A percentile compares a stretch with the other conserved stretches of the same genome.
phyloP scores from a whole-genome alignment of 2,888 invertebrate genomes.

The Mesochorus sp. region DNA sequence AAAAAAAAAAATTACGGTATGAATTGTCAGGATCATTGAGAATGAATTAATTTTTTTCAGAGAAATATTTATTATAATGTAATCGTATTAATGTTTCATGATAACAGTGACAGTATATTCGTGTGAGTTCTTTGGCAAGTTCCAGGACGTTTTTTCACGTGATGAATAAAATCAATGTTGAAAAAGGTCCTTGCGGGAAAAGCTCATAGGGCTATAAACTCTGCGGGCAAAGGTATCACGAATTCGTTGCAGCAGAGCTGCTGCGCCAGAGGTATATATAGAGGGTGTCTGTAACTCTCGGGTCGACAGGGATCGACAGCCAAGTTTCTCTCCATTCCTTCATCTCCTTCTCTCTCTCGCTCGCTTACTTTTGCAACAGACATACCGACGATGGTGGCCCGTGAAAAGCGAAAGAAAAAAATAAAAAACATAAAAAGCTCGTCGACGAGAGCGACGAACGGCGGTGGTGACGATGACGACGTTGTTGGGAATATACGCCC shows the following conservation, averaged over 20 bases:
- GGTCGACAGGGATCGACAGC: constrained; percentile 34
- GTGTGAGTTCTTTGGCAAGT: not conserved
- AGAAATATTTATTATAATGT: not conserved
- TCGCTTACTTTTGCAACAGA: constrained; percentile 5
- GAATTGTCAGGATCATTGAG: too few relatives aligned
- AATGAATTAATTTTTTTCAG: too few relatives aligned
- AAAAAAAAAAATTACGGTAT: too few relatives aligned
- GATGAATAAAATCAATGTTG: constrained; percentile 33
- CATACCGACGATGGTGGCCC: constrained; percentile 16
- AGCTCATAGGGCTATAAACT: not conserved
- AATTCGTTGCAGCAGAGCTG: constrained; percentile 13
- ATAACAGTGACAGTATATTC: not conserved
- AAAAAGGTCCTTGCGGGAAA: not conserved
- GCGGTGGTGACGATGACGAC: constrained; percentile 28
- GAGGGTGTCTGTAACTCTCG: not conserved
- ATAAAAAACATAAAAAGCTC: constrained; percentile 33
- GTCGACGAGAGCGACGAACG: constrained; percentile 48
- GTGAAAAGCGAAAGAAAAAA: constrained; percentile 19
- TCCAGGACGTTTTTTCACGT: not conserved
- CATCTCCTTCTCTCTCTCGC: too few relatives aligned
- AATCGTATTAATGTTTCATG: not conserved
- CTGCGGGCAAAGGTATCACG: constrained; percentile 6
- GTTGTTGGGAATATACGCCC: constrained; percentile 11
- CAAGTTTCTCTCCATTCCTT: constrained; percentile 1
- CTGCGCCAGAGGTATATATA: not conserved